Evolutionary conservation across 53 echinoderm and acorn worm species (phyloP), one percentile per base, ranked within the genome.

Genomic region (Pentamera pediparva): DNA sequence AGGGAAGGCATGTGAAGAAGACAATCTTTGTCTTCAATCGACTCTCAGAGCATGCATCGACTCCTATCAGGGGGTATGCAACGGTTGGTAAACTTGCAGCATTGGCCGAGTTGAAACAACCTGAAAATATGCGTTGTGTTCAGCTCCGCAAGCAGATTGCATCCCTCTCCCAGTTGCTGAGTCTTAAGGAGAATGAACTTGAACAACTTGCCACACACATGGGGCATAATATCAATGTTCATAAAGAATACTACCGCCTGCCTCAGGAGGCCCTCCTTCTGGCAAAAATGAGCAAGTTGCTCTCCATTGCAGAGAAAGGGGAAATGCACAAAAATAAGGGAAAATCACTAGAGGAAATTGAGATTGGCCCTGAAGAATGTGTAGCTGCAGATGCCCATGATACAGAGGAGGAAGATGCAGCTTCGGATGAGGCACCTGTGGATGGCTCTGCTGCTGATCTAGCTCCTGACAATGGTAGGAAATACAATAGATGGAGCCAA

Each of bases 141-240:
- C 82, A 87, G 29, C 51, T 82, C 0, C n/a, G 78, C 30, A 87
- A 87, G 25, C 25, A 65, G 2, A 40, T 65, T 40, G 65, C 65
- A 6, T 25, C 53, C 27, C 53, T 72, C 32, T 82, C 77, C 0
- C 86, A 86, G 37, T 11, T 86, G 0, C 35, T 86, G 3, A 31
- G 52, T 31, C 20, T 86, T 31, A 76, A 81, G 21, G 51, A 81
- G n/a, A 58, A 81, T 50, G 81, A 86, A 31, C 43, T 82, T 9
- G 81, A 86, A 50, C 86, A 76, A 22, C 72, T 86, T 5, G 81
- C 86, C 3, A 69, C 18, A 25, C 81, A 81, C 43, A 59, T 86
- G 77, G 81, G 81, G 0, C 77, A 86, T 19, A 40, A 86, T 39
- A 75, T 86, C 20, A 4, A 53, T 11, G 28, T 65, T 12, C 80